These are phyloP conservation scores for Crenuchus spilurus DNA, from an alignment of 2,797 vertebrate genomes.

Conservation along the genomic window DNA sequence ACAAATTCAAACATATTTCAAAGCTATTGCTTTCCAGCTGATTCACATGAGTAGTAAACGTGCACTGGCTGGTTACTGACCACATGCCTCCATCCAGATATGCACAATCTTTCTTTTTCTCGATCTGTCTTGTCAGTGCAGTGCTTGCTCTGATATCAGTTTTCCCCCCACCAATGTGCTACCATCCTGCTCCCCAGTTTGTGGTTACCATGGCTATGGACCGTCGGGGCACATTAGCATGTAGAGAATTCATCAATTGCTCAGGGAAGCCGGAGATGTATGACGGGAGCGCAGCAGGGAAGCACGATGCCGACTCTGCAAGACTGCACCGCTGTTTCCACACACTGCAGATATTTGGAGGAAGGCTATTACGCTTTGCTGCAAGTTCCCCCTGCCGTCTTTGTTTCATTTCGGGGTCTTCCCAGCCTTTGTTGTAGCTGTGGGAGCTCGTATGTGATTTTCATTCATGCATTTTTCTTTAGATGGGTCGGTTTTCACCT, in stretches of 20 bases:
- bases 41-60: conserved; percentile 36
- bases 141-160: conserved; percentile 62
- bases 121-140: conserved; percentile 39
- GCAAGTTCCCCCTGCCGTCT: conserved; percentile 45
- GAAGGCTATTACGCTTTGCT: conserved; percentile 55
- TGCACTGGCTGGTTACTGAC: conserved; percentile 55
- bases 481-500: background rate
- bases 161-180: conserved; percentile 45
- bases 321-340: conserved; percentile 57
- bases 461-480: conserved; percentile 1
- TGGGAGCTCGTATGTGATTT: conserved; percentile 27
- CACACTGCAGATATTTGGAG: conserved; percentile 61
- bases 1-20: too few relatives aligned
- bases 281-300: conserved; percentile 64
- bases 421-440: conserved; percentile 13
- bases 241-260: conserved; percentile 70
- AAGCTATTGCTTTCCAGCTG: conserved; percentile 38
- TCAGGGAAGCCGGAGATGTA: conserved; percentile 54
- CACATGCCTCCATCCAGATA: conserved; percentile 38
- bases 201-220: conserved; percentile 69
- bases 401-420: conserved; percentile 49
- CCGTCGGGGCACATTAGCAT: conserved; percentile 67
- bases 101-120: background rate
- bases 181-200: conserved; percentile 59
- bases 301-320: conserved; percentile 48